Conservation (phyloP, 1,140 invertebrate species). For the Cyclina sinensis region DNA sequence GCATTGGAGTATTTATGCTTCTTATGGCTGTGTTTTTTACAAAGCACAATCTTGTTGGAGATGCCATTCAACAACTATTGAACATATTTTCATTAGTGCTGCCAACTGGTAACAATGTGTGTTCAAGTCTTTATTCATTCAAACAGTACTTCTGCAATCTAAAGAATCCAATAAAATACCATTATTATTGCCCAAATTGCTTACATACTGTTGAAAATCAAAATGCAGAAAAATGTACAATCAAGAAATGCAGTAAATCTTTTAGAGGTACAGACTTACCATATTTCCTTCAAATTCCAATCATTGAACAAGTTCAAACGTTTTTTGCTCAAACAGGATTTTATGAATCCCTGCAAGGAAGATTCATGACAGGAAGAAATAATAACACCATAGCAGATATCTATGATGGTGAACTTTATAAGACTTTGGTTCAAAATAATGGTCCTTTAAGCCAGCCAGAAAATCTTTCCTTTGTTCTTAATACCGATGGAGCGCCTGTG, state of each 20-base stretch:
- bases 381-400: conserved; percentile 27
- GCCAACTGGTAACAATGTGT: background rate
- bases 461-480: conserved; percentile 53
- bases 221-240: background rate
- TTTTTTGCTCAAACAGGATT: conserved; percentile 5
- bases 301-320: background rate
- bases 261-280: background rate
- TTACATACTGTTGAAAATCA: background rate
- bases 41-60: background rate
- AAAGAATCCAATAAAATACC: background rate
- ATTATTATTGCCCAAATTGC: background rate
- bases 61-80: background rate
- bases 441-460: conserved; percentile 32
- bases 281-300: background rate
- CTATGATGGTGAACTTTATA: conserved; percentile 61
- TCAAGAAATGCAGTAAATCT: background rate
- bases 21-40: too few species aligned
- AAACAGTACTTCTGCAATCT: too few species aligned
- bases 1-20: too few species aligned
- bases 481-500: conserved; percentile 66
- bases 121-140: too few species aligned
- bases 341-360: background rate
- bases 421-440: conserved; percentile 13
- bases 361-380: background rate
- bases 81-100: background rate